Conservation (phyloP, 1,140 invertebrate genomes). For the Schlechtendalia chinensis region DNA sequence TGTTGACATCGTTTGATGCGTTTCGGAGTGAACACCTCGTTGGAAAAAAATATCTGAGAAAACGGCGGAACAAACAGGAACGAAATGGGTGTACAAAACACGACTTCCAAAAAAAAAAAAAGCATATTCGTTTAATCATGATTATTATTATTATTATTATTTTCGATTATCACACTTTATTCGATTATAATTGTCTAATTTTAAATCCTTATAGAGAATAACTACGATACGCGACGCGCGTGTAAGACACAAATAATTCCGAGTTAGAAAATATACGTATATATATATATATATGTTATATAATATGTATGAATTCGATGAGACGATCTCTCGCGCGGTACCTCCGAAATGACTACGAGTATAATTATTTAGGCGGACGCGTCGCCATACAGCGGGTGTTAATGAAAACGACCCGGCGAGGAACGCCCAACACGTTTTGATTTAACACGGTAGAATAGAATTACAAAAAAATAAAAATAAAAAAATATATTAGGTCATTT, state of each 20-base stretch:
- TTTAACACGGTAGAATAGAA: slow-evolving; percentile 33
- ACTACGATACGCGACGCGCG: background rate
- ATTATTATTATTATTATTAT: too few relatives aligned
- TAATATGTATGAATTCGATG: slow-evolving; percentile 15
- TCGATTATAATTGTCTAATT: slow-evolving; percentile 18
- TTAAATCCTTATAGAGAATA: slow-evolving; percentile 18
- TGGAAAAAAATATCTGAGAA: too few relatives aligned
- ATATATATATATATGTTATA: too few relatives aligned
- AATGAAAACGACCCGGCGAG: slow-evolving; percentile 33
- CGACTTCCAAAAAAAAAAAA: slow-evolving; percentile 33
- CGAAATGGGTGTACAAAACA: too few relatives aligned
- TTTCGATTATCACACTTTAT: slow-evolving; percentile 31
- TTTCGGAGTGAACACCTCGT: too few relatives aligned
- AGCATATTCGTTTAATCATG: slow-evolving; percentile 31
- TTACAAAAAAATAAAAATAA: slow-evolving; percentile 15
- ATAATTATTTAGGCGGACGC: background rate
- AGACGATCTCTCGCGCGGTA: background rate
- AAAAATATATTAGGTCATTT: slow-evolving; percentile 42
- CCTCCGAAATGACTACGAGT: background rate
- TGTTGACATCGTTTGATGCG: too few relatives aligned
- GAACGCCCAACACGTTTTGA: slow-evolving; percentile 33
- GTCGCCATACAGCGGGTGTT: slow-evolving; percentile 14
- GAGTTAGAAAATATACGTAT: background rate
- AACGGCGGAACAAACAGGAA: too few relatives aligned
- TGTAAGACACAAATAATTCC: background rate